Evolutionary conservation across 2,888 invertebrate species (phyloP).

Genomic region (Magallana nippona): DNA sequence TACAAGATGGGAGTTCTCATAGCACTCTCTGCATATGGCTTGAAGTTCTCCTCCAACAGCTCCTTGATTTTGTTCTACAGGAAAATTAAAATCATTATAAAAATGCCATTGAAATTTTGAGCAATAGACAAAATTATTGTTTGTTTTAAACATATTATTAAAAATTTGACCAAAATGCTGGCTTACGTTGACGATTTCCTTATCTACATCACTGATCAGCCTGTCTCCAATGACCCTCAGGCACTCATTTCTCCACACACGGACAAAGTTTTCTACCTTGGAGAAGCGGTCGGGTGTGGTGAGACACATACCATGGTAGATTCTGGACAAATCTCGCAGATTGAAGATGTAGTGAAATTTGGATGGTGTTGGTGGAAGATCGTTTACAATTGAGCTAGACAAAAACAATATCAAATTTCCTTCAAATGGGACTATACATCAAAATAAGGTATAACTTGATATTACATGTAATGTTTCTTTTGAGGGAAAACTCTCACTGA

Average conservation of each 20-base stretch:
- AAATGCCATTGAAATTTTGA: background rate
- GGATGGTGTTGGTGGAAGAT: slow-evolving; percentile 93
- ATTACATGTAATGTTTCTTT: no score
- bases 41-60: slow-evolving; percentile 81
- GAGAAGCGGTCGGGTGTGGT: slow-evolving; percentile 87
- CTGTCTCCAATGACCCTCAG: slow-evolving; percentile 92
- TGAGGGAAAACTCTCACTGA: no score
- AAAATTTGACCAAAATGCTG: background rate
- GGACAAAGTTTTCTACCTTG: slow-evolving; percentile 86
- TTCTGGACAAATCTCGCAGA: slow-evolving; percentile 92
- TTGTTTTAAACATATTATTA: background rate
- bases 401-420: background rate
- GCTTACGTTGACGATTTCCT: slow-evolving; percentile 77
- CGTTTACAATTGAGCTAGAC: slow-evolving; percentile 83
- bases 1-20: slow-evolving; percentile 91
- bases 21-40: slow-evolving; percentile 84
- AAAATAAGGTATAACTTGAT: background rate
- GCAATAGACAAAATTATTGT: background rate
- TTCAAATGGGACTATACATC: background rate
- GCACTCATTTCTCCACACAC: slow-evolving; percentile 96
- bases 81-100: background rate
- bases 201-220: slow-evolving; percentile 85
- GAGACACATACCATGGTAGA: slow-evolving; percentile 90
- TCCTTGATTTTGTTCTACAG: slow-evolving; percentile 65
- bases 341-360: slow-evolving; percentile 98